phyloP scores from a whole-genome alignment of 2,888 invertebrate species.

The Meteorus colon region DNA sequence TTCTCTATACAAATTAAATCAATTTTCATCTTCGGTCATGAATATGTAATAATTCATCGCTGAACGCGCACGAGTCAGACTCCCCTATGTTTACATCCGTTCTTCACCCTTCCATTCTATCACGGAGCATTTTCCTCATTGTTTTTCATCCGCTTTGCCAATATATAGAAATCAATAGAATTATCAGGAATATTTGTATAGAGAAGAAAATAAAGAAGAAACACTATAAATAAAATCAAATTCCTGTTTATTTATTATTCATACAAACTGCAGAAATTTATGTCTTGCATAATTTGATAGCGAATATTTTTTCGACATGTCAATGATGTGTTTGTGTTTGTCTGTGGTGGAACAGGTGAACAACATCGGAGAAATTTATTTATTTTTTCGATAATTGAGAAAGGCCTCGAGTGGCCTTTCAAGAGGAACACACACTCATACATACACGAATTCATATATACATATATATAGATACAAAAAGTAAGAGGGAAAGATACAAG shows the following conservation, averaged over 20 bases:
- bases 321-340: no score
- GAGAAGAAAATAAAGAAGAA: no score
- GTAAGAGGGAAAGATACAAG: slow-evolving; percentile 4
- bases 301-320: no score
- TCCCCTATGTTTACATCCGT: slow-evolving; percentile 34
- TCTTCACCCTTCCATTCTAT: slow-evolving; percentile 2
- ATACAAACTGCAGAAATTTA: no score
- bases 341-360: slow-evolving; percentile 13
- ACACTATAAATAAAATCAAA: no score
- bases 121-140: neutral
- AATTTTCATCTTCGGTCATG: neutral
- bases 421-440: neutral
- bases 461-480: neutral
- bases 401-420: neutral
- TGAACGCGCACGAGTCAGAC: neutral
- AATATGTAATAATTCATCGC: neutral
- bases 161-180: neutral
- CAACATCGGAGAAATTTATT: neutral
- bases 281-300: no score
- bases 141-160: neutral
- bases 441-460: no score
- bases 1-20: neutral
- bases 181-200: neutral
- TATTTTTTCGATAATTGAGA: slow-evolving; percentile 4
- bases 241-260: no score